Evolutionary conservation across 2,113 vertebrate genomes (phyloP), one percentile per base, ranked within the genome.

Genomic region (Lepisosteus oculatus): DNA sequence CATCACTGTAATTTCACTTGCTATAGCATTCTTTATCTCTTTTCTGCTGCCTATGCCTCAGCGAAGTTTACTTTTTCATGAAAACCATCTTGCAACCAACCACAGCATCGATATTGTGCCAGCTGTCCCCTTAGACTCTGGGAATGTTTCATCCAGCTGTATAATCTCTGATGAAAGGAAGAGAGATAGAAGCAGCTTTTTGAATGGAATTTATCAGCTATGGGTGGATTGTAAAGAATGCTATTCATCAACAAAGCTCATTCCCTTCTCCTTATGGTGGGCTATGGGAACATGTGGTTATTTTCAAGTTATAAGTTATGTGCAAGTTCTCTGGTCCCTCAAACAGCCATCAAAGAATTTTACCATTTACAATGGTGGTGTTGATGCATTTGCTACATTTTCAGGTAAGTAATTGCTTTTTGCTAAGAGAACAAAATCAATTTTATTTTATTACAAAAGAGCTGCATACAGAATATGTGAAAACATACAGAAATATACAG

Each of bases 191-290:
- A 62, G 61, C 43, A n/a, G 55, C 47, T 3, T 81, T 0, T 0
- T 73, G 2, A 83, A 79, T 3, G 88, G 88, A 69, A 74, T 93
- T 8, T 87, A 43, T 69, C 80, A 84, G 0, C 85, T 96, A 1
- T 82, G 87, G 84, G n/a, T 0, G 66, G 89, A 93, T 62, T 92
- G 91, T 54, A 65, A 87, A 66, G 76, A 78, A 43, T 94, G 93
- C 83, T 95, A 94, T 74, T 94, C 92, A 3, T 95, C 92, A 3
- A 72, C 51, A 8, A 81, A 87, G 6, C 68, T 95, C 80, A 71
- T 95, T 71, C 94, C 90, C 80, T 93, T 94, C 91, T 95, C 93
- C 0, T 80, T 91, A 41, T 95, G 94, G 93, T 89, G 89, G 85
- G 92, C 94, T 0, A 76, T 92, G 9, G 94, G 93, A 13, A 93